Base-by-base conservation (phyloP, 2,888 invertebrate genomes). In the Amblyjoppa proteus region DNA sequence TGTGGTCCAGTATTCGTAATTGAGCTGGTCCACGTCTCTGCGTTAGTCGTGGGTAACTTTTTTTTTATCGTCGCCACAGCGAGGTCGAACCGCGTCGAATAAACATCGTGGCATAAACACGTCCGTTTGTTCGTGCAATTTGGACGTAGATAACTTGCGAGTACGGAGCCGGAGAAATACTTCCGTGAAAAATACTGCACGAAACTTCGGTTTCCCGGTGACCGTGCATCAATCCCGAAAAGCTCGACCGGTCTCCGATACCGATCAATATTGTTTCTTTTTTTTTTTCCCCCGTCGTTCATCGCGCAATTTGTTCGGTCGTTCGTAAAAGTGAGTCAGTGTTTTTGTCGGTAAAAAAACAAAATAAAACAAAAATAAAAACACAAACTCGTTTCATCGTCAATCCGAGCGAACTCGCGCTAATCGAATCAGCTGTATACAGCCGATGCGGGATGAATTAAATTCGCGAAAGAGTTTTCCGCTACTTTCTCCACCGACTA, bases 251-350 rank as follows among this genome's bases (percentile, higher is more conserved):
- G 13, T 13, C 45, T 16, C 16, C 64, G 49, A 66, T 75, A 66
- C 38, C 25, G 34, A 66, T 66, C 66, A 66, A 53, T 66, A 20
- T 66, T 76, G 51, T 53, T 13, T 31, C 2, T 70, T 49, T 20
- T 75, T 45, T 45, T 13, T 75, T 45, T 0, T 7, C 31, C 34
- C 13, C 49, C 34, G n/a, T 0, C 75, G 51, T 51, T 51, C 51
- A 76, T 66, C 66, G 38, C 34, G 51, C 76, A 76, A 66, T 51
- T 76, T 76, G 64, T 76, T 76, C 31, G 75, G 64, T 71, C 68
- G 64, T 20, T 77, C 71, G 69, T 74, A 41, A 73, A 77, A 83
- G 53, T 53, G 66, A n/a, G 31, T 77, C 51, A 1, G 13, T 25
- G 25, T 70, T 70, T 70, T 49, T 49, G 16, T 4, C 58, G 4